Conservation (phyloP, 2,113 vertebrate genomes). For the Mesitornis unicolor region DNA sequence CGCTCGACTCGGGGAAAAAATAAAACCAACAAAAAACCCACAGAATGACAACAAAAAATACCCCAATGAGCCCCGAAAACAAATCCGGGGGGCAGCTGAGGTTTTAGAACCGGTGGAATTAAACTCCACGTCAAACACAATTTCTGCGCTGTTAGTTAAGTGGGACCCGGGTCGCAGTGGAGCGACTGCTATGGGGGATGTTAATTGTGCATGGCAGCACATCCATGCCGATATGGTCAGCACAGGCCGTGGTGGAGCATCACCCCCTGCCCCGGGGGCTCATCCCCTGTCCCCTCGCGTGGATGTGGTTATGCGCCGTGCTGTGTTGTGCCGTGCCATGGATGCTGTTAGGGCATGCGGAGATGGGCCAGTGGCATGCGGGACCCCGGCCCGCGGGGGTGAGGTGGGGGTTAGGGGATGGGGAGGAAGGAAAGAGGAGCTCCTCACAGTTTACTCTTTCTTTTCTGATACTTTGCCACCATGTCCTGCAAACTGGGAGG, state of each 20-base stretch:
- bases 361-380: conserved; percentile 51
- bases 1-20: neutral
- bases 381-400: conserved; percentile 47
- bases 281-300: neutral
- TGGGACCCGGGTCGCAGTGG: conserved; percentile 58
- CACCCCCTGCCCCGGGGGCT: neutral
- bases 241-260: conserved; percentile 49
- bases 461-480: conserved; percentile 99
- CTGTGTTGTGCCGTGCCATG: neutral
- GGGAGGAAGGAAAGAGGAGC: conserved; percentile 26
- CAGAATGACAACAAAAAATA: neutral
- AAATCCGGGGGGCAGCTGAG: conserved; percentile 69
- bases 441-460: conserved; percentile 97
- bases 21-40: neutral
- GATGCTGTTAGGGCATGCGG: conserved; percentile 42
- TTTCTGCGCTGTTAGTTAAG: conserved; percentile 85
- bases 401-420: conserved; percentile 47
- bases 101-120: conserved; percentile 77
- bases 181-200: conserved; percentile 65
- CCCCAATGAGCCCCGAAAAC: conserved; percentile 29
- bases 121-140: conserved; percentile 79
- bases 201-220: conserved; percentile 82
- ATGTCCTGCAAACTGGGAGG: conserved; percentile 94
- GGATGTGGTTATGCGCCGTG: neutral
- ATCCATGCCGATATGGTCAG: conserved; percentile 41